Evolutionary conservation across 2,113 vertebrate genomes (phyloP).

Genomic region (Beaufortia kweichowensis): DNA sequence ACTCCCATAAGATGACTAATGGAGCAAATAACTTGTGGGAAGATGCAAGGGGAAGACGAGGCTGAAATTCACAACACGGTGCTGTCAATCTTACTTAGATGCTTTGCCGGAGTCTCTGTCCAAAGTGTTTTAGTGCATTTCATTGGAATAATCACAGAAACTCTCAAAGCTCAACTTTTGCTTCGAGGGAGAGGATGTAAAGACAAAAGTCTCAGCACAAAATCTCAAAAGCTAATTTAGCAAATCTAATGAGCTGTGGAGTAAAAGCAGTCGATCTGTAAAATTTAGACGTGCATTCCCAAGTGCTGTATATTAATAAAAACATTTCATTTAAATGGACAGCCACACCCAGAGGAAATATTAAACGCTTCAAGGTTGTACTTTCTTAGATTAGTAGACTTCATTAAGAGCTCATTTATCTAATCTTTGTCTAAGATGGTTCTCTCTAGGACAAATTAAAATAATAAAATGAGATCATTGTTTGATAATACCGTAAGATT

Average conservation of each 20-base stretch:
- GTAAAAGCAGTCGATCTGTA: background rate
- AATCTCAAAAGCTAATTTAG: constrained; percentile 1
- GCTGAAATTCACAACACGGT: constrained; percentile 28
- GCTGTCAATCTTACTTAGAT: constrained; percentile 34
- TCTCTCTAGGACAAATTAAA: too few species aligned
- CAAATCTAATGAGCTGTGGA: constrained; percentile 1
- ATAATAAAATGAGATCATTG: too few species aligned
- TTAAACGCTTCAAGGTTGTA: too few species aligned
- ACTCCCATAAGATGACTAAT: constrained; percentile 59
- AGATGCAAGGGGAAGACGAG: constrained; percentile 34
- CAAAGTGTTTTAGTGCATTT: constrained; percentile 3
- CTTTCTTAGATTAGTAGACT: too few species aligned
- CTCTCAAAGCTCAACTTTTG: background rate
- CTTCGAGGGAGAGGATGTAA: constrained; percentile 17
- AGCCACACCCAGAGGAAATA: too few species aligned
- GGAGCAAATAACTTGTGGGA: constrained; percentile 56
- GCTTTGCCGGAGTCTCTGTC: background rate
- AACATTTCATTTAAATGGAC: too few species aligned
- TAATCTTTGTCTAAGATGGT: too few species aligned
- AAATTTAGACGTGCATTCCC: background rate
- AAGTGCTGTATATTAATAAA: too few species aligned
- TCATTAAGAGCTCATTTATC: too few species aligned
- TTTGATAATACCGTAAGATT: too few species aligned
- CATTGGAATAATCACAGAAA: constrained; percentile 4
- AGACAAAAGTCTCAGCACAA: background rate